Conservation (phyloP, 2,888 invertebrate species). For the Brenthis ino region DNA sequence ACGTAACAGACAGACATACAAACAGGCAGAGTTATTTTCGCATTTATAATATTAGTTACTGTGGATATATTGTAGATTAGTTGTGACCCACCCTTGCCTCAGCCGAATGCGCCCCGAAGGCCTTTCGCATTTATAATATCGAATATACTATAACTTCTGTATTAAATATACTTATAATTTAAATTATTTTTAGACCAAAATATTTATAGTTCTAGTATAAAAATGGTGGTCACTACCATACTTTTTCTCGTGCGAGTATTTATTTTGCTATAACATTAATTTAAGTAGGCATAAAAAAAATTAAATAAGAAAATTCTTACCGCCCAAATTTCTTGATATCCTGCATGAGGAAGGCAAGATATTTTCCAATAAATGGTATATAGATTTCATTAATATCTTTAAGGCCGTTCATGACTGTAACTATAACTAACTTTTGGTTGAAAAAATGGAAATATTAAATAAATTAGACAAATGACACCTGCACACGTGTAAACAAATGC, state of each 20-base stretch:
- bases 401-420: constrained; percentile 39
- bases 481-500: constrained; percentile 38
- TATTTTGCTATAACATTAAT: background rate
- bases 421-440: constrained; percentile 15
- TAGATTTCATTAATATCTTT: constrained; percentile 35
- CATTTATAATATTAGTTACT: no score
- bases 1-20: no score
- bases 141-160: no score
- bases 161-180: no score
- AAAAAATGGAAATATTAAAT: constrained; percentile 18
- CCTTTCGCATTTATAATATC: background rate
- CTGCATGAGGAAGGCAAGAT: constrained; percentile 41
- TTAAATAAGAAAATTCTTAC: constrained; percentile 34
- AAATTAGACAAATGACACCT: constrained; percentile 21
- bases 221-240: no score
- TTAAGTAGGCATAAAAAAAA: background rate
- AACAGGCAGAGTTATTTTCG: no score
- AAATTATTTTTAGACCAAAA: no score
- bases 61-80: no score
- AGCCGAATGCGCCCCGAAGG: no score
- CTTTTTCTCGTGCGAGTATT: no score
- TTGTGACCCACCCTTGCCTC: no score
- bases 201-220: background rate
- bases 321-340: constrained; percentile 36
- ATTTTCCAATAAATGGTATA: constrained; percentile 43